Evolutionary conservation across 30 jellyfish, hydroid and myxozoan genomes (phyloP).

Genomic region (Pelagia noctiluca): DNA sequence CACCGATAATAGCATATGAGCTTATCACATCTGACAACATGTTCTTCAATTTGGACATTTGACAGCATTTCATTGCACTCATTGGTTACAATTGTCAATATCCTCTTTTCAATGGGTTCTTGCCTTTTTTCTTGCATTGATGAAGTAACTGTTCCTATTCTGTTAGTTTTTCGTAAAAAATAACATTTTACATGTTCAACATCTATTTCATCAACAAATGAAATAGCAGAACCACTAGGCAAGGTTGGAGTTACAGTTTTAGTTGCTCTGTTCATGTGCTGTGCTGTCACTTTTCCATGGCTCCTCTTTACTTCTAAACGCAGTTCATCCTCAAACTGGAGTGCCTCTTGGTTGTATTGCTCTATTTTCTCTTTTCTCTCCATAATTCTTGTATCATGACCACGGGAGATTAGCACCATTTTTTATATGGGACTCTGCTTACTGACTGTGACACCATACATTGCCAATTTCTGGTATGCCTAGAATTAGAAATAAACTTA

Average conservation of each 20-base stretch:
- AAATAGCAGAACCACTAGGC: neutral
- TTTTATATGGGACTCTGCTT: neutral
- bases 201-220: neutral
- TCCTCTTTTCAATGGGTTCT: neutral
- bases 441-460: neutral
- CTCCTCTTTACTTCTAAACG: neutral
- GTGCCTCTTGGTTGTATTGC: neutral
- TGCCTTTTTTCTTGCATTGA: neutral
- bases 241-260: neutral
- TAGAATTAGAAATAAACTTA: neutral
- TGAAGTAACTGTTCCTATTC: neutral
- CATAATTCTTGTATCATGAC: neutral
- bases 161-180: neutral
- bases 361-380: neutral
- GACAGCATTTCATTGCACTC: neutral
- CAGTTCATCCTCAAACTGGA: neutral
- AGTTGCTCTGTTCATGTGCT: neutral
- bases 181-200: neutral
- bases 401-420: neutral
- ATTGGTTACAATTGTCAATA: neutral
- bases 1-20: neutral
- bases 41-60: neutral
- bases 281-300: neutral
- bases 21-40: neutral
- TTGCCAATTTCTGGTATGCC: neutral